Evolutionary conservation across 2,113 vertebrate genomes (phyloP).

Genomic region (Eptesicus fuscus): DNA sequence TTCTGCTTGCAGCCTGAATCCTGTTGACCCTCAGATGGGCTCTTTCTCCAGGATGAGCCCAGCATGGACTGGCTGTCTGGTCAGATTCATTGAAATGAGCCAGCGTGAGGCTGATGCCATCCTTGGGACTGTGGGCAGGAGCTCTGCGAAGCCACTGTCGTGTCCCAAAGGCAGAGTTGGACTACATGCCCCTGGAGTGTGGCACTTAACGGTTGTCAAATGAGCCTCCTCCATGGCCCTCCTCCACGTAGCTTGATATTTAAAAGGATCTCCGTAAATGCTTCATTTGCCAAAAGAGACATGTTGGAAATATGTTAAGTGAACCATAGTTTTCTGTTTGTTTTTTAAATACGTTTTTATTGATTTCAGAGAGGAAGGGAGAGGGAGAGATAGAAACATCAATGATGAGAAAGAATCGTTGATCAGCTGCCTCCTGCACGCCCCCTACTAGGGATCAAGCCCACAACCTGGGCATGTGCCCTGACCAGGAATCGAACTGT

Average conservation of each 20-base stretch:
- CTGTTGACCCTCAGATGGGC: neutral
- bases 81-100: neutral
- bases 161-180: conserved; percentile 27
- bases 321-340: neutral
- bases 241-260: neutral
- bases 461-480: no score
- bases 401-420: no score
- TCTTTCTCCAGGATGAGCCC: neutral
- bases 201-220: neutral
- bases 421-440: no score
- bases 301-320: neutral
- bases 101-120: neutral
- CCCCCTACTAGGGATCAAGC: no score
- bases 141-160: neutral
- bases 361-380: no score
- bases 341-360: neutral
- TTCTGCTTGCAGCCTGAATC: neutral
- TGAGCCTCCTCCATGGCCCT: neutral
- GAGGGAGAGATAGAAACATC: no score
- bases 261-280: neutral
- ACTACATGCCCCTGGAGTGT: neutral
- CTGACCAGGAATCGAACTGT: no score
- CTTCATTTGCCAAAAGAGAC: neutral
- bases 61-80: neutral
- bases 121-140: neutral